Percentiles rank a stretch among this genome's conserved stretches.
These are phyloP conservation scores for Cepphus grylle DNA, from an alignment of 2,113 vertebrate genomes.

Conservation along the genomic window DNA sequence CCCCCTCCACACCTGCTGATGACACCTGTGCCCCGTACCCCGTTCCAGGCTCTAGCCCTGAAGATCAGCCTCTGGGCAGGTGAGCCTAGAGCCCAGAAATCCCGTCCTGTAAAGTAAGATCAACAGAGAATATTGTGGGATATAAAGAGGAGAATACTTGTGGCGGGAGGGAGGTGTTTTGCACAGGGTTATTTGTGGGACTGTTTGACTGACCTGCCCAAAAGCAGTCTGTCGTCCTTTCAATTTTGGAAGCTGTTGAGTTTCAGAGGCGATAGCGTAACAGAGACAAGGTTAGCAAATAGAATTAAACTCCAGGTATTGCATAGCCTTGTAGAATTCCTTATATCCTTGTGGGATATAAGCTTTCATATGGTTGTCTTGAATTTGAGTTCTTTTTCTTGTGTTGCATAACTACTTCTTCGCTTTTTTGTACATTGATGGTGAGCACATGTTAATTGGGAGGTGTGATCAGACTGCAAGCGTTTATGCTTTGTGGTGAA, in stretches of 20 bases:
- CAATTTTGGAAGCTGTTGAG: neutral
- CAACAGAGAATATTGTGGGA: constrained; percentile 32
- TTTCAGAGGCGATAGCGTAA: neutral
- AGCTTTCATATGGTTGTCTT: neutral
- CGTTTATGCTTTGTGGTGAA: neutral
- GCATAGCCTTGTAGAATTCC: neutral
- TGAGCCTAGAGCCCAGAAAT: constrained; percentile 76
- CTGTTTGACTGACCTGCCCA: neutral
- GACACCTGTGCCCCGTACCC: constrained; percentile 93
- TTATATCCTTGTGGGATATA: neutral
- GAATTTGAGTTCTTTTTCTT: neutral
- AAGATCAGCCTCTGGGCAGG: constrained; percentile 91
- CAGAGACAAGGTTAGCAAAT: neutral
- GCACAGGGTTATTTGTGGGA: rapidly evolving
- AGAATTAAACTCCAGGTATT: neutral
- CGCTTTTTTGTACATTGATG: neutral
- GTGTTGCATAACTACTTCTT: neutral
- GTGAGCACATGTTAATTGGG: neutral
- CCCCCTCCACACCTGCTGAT: constrained; percentile 89
- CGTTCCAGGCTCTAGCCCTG: constrained; percentile 82
- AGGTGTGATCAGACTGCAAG: neutral
- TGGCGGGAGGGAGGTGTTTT: neutral
- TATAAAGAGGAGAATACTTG: neutral
- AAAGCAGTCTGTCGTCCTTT: neutral
- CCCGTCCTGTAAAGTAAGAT: constrained; percentile 70